Evolutionary conservation across 2,113 vertebrate species (phyloP).

Genomic region (Amia ocellicauda): DNA sequence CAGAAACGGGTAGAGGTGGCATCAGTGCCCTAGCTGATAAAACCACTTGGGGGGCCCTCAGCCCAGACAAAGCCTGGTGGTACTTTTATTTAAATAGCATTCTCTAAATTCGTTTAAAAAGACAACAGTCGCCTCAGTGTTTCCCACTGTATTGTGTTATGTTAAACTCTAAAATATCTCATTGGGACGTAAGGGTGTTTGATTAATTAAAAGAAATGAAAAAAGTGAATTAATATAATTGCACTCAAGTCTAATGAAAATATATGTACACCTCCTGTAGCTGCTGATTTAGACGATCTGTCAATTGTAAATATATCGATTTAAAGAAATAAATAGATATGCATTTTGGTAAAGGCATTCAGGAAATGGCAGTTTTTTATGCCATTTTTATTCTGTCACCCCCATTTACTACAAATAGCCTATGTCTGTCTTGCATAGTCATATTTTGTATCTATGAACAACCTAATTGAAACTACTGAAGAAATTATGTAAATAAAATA

Average conservation of each 20-base stretch:
- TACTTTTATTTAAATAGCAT: constrained; percentile 36
- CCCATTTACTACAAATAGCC: too few species aligned
- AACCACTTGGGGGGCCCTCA: constrained; percentile 31
- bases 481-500: too few species aligned
- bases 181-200: neutral
- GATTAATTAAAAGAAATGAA: neutral
- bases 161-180: neutral
- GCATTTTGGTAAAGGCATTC: too few species aligned
- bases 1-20: constrained; percentile 33
- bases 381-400: too few species aligned
- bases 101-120: constrained; percentile 29
- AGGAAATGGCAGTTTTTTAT: too few species aligned
- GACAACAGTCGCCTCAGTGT: constrained; percentile 20
- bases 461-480: too few species aligned
- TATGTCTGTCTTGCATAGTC: too few species aligned
- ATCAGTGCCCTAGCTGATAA: constrained; percentile 36
- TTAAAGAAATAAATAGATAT: too few species aligned
- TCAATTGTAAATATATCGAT: neutral
- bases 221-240: neutral
- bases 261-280: neutral
- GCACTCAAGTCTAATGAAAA: neutral
- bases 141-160: constrained; percentile 10
- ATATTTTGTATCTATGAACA: too few species aligned
- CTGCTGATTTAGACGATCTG: neutral
- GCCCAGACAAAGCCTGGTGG: constrained; percentile 46